Evolutionary conservation across 2,113 vertebrate species (phyloP).

Genomic region (Phainopepla nitens): DNA sequence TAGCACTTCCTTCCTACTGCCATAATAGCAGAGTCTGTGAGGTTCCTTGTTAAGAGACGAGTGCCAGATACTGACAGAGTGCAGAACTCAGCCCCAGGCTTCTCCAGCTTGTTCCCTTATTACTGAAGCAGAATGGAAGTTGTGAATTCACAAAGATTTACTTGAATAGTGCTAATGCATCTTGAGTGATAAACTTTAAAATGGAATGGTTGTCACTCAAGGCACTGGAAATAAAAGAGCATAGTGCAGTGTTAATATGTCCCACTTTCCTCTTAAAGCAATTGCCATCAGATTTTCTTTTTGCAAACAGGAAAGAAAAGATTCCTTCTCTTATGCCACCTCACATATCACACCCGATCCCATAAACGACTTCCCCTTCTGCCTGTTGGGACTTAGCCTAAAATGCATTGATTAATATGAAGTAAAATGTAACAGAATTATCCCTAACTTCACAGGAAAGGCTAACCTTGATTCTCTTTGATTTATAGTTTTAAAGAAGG

Average conservation of each 20-base stretch:
- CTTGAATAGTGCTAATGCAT: slow-evolving; percentile 2
- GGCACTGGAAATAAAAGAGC: neutral
- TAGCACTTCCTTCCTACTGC: slow-evolving; percentile 72
- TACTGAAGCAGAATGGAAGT: slow-evolving; percentile 14
- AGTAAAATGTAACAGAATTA: slow-evolving; percentile 13
- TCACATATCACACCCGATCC: slow-evolving; percentile 24
- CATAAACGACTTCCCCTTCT: slow-evolving; percentile 50
- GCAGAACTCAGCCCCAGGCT: slow-evolving; percentile 45
- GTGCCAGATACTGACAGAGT: slow-evolving; percentile 59
- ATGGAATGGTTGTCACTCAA: neutral
- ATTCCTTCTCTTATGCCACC: slow-evolving; percentile 29
- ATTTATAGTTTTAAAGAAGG: neutral
- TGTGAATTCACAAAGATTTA: slow-evolving; percentile 18
- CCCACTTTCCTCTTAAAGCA: neutral
- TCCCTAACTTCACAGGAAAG: neutral
- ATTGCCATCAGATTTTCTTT: neutral
- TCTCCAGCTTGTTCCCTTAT: slow-evolving; percentile 25
- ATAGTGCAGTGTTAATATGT: neutral
- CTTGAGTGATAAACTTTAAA: slow-evolving; percentile 1
- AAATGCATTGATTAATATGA: slow-evolving; percentile 41
- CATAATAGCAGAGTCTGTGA: slow-evolving; percentile 32
- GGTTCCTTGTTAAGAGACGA: slow-evolving; percentile 58
- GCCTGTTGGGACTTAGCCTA: slow-evolving; percentile 32
- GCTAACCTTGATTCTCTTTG: neutral
- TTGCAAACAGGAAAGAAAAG: slow-evolving; percentile 35